These are phyloP conservation scores for Drosophila watanabei DNA, from an alignment of 1,140 invertebrate species.

Conservation along the genomic window DNA sequence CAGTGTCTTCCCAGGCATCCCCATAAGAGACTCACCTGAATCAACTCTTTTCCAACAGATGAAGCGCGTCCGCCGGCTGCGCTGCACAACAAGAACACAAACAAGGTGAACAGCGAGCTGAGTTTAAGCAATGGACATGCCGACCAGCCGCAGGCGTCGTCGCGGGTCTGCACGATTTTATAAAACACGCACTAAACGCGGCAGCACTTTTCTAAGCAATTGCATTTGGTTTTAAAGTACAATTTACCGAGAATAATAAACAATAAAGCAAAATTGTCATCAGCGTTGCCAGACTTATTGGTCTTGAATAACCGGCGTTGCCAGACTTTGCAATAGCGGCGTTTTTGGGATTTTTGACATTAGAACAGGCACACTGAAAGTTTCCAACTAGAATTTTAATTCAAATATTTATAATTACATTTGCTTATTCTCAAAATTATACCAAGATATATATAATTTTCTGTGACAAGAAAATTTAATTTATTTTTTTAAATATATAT, in stretches of 20 bases:
- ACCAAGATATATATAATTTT: too few species aligned
- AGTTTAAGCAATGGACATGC: slow-evolving; percentile 66
- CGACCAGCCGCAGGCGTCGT: slow-evolving; percentile 73
- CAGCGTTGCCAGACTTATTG: too few species aligned
- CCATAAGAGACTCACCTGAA: slow-evolving; percentile 41
- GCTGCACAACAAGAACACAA: slow-evolving; percentile 59
- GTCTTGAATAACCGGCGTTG: too few species aligned
- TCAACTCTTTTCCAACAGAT: slow-evolving; percentile 57
- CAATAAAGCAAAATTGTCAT: slow-evolving; percentile 34
- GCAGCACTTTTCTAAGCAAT: slow-evolving; percentile 68
- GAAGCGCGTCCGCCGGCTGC: slow-evolving; percentile 65
- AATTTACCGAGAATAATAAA: slow-evolving; percentile 46
- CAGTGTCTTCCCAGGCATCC: neutral
- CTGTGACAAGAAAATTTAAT: too few species aligned
- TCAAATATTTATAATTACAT: too few species aligned
- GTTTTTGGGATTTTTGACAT: too few species aligned
- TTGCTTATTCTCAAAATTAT: too few species aligned
- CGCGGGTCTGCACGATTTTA: slow-evolving; percentile 85
- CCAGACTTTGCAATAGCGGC: too few species aligned
- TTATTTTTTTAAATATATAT: too few species aligned
- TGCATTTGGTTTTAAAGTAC: slow-evolving; percentile 73
- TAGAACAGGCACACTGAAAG: too few species aligned
- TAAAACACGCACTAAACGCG: slow-evolving; percentile 55
- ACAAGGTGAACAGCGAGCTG: slow-evolving; percentile 77
- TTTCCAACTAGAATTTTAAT: too few species aligned